Conservation (phyloP, 2,113 vertebrate genomes). For the Natator depressus region DNA sequence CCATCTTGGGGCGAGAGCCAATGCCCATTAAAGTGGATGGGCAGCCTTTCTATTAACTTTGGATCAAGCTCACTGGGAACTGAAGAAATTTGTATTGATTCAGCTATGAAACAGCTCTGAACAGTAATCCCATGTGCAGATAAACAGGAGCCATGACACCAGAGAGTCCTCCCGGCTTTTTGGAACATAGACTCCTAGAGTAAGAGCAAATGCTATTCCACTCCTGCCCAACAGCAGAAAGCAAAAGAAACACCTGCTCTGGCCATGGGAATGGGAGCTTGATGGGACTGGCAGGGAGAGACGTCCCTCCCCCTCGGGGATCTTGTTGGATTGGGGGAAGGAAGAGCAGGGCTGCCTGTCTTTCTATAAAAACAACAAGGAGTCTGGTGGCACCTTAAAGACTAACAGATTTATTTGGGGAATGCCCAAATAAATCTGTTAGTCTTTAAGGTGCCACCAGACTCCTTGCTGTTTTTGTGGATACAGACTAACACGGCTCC, state of each 20-base stretch:
- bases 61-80: neutral
- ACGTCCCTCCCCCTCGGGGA: neutral
- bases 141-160: neutral
- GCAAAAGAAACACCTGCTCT: neutral
- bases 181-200: neutral
- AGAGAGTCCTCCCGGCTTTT: neutral
- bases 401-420: too few species aligned
- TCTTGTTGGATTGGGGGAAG: neutral
- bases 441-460: too few species aligned
- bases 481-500: too few species aligned
- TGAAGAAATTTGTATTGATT: neutral
- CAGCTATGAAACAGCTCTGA: too few species aligned
- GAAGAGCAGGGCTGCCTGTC: neutral
- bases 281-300: neutral
- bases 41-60: neutral
- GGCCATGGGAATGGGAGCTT: neutral
- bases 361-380: too few species aligned
- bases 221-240: neutral
- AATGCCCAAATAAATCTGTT: too few species aligned
- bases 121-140: neutral
- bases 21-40: neutral
- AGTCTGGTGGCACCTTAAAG: too few species aligned
- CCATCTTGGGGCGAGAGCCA: neutral
- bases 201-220: neutral
- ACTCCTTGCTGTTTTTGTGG: too few species aligned